A percentile compares a stretch with the other conserved stretches of the same genome.
Conservation (phyloP, 2,797 vertebrate species). For the Danio jaintianensis region DNA sequence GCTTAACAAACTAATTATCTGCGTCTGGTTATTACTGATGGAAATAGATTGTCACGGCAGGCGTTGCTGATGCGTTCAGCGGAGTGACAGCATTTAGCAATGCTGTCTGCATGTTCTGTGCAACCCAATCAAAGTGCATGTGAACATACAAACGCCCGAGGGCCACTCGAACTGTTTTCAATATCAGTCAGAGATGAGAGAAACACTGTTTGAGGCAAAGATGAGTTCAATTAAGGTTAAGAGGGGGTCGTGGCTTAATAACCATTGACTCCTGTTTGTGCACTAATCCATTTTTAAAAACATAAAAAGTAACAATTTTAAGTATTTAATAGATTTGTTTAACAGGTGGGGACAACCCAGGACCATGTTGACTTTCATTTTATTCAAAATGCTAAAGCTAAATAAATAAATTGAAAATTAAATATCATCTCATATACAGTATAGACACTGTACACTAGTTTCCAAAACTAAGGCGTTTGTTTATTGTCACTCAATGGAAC, state of each 20-base stretch:
- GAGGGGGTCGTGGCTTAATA: not conserved
- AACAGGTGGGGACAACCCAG: not conserved
- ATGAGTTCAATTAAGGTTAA: constrained; percentile 13
- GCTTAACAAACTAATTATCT: constrained; percentile 81
- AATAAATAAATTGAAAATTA: not conserved
- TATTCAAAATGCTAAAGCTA: not conserved
- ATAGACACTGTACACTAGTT: no score
- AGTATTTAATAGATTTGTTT: not conserved
- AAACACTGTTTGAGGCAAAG: not conserved
- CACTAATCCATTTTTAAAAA: not conserved
- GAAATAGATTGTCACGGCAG: constrained; percentile 57
- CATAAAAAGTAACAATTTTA: not conserved
- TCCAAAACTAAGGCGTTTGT: no score
- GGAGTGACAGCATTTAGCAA: constrained; percentile 19
- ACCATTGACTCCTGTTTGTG: not conserved
- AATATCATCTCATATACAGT: no score
- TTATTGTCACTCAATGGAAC: no score
- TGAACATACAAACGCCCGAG: constrained; percentile 17
- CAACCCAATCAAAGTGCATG: constrained; percentile 36
- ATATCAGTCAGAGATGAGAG: constrained; percentile 25
- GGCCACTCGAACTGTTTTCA: constrained; percentile 23
- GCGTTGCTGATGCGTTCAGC: constrained; percentile 29
- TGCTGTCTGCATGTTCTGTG: not conserved
- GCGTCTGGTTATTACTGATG: constrained; percentile 78
- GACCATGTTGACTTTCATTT: not conserved